Percentiles rank a stretch among this genome's conserved stretches.
Evolutionary conservation across 2,797 vertebrate species (phyloP).

Genomic region (Heteromormyrus szaboi): DNA sequence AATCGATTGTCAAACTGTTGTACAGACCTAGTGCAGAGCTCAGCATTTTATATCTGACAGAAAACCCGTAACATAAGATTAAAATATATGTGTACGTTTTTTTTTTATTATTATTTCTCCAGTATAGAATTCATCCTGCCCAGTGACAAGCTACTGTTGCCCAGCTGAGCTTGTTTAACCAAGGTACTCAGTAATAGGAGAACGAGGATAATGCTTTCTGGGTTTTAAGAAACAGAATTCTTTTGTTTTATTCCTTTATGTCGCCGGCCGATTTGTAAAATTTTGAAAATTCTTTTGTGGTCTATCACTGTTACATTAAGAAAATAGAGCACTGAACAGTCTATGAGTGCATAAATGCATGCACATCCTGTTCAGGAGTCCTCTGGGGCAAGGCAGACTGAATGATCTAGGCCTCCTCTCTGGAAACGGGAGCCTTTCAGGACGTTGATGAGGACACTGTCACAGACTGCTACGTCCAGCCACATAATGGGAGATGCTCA

Average conservation of each 20-base stretch:
- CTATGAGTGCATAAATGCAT: neutral
- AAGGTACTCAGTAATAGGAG: neutral
- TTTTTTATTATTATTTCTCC: neutral
- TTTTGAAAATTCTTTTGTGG: neutral
- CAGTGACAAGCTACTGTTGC: neutral
- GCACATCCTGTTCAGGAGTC: too few species aligned
- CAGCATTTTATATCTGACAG: constrained; percentile 11
- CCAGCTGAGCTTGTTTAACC: neutral
- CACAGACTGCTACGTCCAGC: neutral
- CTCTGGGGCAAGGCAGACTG: neutral
- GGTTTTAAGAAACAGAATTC: neutral
- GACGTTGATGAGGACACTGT: neutral
- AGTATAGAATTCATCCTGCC: neutral
- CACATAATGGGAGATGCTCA: neutral
- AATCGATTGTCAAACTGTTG: neutral
- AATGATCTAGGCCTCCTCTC: neutral
- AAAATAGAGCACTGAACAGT: neutral
- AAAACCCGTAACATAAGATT: neutral
- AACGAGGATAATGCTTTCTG: neutral
- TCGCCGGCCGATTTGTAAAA: neutral
- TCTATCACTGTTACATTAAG: neutral
- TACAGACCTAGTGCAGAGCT: neutral
- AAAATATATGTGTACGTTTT: neutral
- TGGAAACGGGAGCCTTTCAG: neutral
- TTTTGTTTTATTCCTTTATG: neutral